Evolutionary conservation across 2,113 vertebrate species (phyloP), one percentile per base, ranked within the genome.

Genomic region (Ictidomys tridecemlineatus): DNA sequence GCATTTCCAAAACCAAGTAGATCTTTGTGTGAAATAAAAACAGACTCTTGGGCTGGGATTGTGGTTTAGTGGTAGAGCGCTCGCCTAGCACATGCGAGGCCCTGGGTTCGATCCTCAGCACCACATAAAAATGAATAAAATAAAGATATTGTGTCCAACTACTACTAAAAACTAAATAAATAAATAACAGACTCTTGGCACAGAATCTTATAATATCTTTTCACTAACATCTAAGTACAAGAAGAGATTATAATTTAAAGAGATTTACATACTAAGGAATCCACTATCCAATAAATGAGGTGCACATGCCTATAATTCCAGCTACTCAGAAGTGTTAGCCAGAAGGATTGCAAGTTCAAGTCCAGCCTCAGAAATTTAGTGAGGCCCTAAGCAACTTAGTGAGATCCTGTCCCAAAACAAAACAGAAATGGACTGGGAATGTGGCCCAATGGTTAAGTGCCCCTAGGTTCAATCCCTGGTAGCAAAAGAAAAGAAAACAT

Each of bases 1-100:
- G 11, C 51, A 96, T 86, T 92, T 63, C 63, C 77, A 86, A 88
- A 92, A 89, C 37, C 45, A 82, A 72, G 24, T 65, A 73, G 20
- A 70, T 2, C 48, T 93, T 90, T 74, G 67, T 85, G 30, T 28
- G 86, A 94, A 91, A 48, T 51, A 51, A 91, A 37, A 85, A 22
- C 7, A 95, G 56, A 76, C 24, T 84, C 63, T 79, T 85, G 39
- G n/a, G 45, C 45, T 45, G 45, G 45, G 45, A 45, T 45, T 45
- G 45, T 45, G 45, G 45, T 45, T 45, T 45, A 45, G 45, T 8
- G 45, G 45, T 45, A 45, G 45, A 45, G 45, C 45, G 8, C 45
- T 45, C 8, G 1, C 45, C 45, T 45, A 45, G 45, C 45, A 45
- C 45, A 45, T 45, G 8, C 45, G 8, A 45, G 45, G 45, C 45